phyloP scores from a whole-genome alignment of 2,113 vertebrate genomes.

The Coracopsis vasa region DNA sequence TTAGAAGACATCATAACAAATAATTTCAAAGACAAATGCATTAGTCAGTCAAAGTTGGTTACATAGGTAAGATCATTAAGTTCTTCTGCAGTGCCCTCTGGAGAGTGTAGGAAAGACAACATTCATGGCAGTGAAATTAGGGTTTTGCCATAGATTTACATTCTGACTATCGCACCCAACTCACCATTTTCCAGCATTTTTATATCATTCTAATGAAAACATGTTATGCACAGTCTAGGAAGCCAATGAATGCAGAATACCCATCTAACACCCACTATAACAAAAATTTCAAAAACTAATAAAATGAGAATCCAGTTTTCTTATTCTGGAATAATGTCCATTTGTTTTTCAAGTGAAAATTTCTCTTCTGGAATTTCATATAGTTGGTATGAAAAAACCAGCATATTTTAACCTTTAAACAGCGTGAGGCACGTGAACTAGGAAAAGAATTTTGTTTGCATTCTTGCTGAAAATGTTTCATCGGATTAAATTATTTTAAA shows the following conservation, averaged over 20 bases:
- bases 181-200: not conserved
- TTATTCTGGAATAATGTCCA: not conserved
- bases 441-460: not conserved
- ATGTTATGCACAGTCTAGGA: not conserved
- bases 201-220: not conserved
- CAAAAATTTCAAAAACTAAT: not conserved
- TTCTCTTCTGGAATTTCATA: not conserved
- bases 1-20: not conserved
- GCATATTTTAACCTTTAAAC: not conserved
- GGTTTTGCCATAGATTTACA: not conserved
- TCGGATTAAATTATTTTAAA: not conserved
- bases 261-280: not conserved
- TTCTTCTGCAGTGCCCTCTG: not conserved
- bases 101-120: not conserved
- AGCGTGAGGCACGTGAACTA: not conserved
- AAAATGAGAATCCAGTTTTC: not conserved
- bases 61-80: not conserved
- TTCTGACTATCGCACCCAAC: not conserved
- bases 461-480: not conserved
- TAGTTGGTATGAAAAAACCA: not conserved
- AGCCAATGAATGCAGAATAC: not conserved
- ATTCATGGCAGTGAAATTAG: not conserved
- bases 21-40: not conserved
- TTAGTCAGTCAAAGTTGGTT: not conserved
- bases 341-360: not conserved